Conservation (phyloP, 2,797 vertebrate genomes). For the Borostomias antarcticus region DNA sequence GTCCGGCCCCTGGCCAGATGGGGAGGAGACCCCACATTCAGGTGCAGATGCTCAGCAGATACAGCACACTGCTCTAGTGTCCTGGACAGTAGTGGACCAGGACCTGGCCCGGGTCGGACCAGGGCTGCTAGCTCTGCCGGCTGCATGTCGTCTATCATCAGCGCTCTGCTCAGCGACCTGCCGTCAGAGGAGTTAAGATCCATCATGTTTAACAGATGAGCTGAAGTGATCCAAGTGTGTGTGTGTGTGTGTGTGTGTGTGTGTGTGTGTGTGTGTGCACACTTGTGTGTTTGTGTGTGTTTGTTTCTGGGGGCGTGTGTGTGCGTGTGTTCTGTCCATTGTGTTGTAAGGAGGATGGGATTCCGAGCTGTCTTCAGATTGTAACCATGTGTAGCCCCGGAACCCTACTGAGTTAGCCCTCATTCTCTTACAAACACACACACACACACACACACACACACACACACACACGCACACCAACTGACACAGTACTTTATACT, state of each 20-base stretch:
- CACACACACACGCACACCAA: too few relatives aligned
- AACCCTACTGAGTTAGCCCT: not conserved
- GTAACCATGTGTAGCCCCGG: slow-evolving; percentile 9
- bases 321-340: slow-evolving; percentile 3
- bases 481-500: too few relatives aligned
- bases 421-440: not conserved
- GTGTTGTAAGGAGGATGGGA: slow-evolving; percentile 18
- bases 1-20: not conserved
- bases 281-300: slow-evolving; percentile 7
- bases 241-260: slow-evolving; percentile 14
- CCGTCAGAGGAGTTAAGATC: slow-evolving; percentile 37
- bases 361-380: slow-evolving; percentile 15
- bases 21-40: not conserved
- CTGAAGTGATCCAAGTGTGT: slow-evolving; percentile 53
- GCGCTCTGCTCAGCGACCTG: slow-evolving; percentile 31
- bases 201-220: slow-evolving; percentile 63
- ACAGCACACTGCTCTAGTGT: slow-evolving; percentile 5
- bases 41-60: slow-evolving; percentile 62
- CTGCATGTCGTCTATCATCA: slow-evolving; percentile 52
- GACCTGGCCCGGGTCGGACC: slow-evolving; percentile 19
- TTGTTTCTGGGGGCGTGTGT: slow-evolving; percentile 1
- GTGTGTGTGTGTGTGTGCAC: slow-evolving; percentile 19
- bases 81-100: not conserved
- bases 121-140: slow-evolving; percentile 15
- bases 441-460: too few relatives aligned